A percentile compares a stretch with the other conserved stretches of the same genome.
These are phyloP conservation scores for Athalia rosae DNA, from an alignment of 2,888 invertebrate genomes.

Conservation along the genomic window DNA sequence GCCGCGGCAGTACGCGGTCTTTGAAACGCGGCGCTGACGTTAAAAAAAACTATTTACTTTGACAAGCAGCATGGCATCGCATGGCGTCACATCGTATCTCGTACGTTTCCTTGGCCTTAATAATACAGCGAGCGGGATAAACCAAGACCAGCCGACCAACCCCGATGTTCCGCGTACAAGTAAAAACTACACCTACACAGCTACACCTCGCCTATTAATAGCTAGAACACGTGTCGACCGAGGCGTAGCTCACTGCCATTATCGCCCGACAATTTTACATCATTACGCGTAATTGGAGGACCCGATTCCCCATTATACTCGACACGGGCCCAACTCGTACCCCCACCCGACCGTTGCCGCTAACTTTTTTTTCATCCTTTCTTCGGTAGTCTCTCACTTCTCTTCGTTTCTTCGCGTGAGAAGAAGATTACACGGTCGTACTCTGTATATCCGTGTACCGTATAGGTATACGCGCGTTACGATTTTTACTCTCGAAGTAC, in stretches of 20 bases:
- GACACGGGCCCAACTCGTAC: not conserved
- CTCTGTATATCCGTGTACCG: too few species aligned
- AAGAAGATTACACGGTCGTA: too few species aligned
- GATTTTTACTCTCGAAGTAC: not conserved
- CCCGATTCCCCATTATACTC: conserved; percentile 47
- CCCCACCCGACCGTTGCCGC: not conserved
- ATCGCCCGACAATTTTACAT: conserved; percentile 66
- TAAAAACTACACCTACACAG: not conserved
- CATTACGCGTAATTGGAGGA: conserved; percentile 66
- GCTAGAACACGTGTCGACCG: conserved; percentile 61
- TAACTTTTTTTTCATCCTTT: not conserved
- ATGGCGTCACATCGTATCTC: conserved; percentile 39
- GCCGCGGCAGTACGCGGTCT: too few species aligned
- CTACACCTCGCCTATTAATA: conserved; percentile 60
- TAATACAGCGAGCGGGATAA: not conserved
- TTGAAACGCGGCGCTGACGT: not conserved
- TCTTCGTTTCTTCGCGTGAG: not conserved
- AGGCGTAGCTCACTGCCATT: conserved; percentile 55
- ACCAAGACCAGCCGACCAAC: not conserved
- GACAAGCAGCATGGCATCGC: conserved; percentile 58
- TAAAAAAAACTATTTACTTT: conserved; percentile 59
- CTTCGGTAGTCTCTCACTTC: not conserved
- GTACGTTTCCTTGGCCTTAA: not conserved
- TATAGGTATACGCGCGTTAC: too few species aligned
- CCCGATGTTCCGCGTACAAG: not conserved